Evolutionary conservation across 2,888 invertebrate genomes (phyloP).

Genomic region (Auanema freiburgensis): DNA sequence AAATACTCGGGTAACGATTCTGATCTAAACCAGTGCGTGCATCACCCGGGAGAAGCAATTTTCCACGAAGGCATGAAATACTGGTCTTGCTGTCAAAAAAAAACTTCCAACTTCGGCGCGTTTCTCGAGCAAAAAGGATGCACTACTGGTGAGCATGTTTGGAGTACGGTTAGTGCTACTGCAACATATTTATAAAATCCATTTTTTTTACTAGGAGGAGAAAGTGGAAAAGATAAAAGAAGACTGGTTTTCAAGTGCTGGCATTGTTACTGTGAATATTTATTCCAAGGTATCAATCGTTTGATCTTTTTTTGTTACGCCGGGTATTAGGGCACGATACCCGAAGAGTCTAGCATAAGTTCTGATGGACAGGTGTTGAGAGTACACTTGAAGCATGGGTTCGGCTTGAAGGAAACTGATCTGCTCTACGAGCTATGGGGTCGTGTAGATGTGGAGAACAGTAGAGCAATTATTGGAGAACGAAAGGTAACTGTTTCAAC

Average conservation of each 20-base stretch:
- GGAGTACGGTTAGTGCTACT: conserved; percentile 74
- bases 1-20: conserved; percentile 23
- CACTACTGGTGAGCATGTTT: conserved; percentile 80
- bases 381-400: conserved; percentile 49
- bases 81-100: conserved; percentile 80
- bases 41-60: conserved; percentile 50
- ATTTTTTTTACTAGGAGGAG: conserved; percentile 49
- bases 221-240: conserved; percentile 56
- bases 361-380: conserved; percentile 76
- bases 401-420: conserved; percentile 49
- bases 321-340: conserved; percentile 80
- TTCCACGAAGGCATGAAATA: conserved; percentile 61
- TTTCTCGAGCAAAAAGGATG: conserved; percentile 93
- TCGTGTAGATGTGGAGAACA: conserved; percentile 49
- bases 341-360: conserved; percentile 76
- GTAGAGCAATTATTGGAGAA: conserved; percentile 50
- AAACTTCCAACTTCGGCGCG: conserved; percentile 87
- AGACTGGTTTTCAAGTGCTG: conserved; percentile 60
- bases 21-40: conserved; percentile 24
- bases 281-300: conserved; percentile 49
- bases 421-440: conserved; percentile 59
- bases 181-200: too few relatives aligned
- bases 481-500: conserved; percentile 41
- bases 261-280: conserved; percentile 54
- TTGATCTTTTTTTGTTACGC: background rate